A percentile compares a stretch with the other conserved stretches of the same genome.
Conservation (phyloP, 2,113 vertebrate species). For the Amblyornis subalaris region DNA sequence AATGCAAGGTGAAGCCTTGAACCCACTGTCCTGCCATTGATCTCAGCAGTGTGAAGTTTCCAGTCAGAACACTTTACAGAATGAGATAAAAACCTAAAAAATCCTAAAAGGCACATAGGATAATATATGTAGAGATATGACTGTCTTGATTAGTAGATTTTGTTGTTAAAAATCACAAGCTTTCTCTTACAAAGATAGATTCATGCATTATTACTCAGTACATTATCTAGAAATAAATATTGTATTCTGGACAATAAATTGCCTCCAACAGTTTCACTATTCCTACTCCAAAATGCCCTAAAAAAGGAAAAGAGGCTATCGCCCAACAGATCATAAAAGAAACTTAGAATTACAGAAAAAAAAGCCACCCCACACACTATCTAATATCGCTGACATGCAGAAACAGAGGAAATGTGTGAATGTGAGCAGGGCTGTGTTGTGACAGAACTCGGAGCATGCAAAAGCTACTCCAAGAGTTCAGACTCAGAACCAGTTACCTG, state of each 20-base stretch:
- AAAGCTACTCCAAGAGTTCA: background rate
- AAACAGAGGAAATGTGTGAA: background rate
- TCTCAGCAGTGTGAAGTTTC: background rate
- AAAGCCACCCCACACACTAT: background rate
- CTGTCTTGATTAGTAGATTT: background rate
- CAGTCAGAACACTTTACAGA: background rate
- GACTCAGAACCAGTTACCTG: background rate
- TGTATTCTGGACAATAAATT: background rate
- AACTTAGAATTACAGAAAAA: background rate
- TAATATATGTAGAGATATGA: background rate
- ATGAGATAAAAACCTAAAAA: background rate
- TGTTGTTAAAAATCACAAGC: background rate
- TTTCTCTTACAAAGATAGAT: background rate
- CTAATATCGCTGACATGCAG: background rate
- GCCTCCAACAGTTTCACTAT: background rate
- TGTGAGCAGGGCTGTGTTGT: background rate
- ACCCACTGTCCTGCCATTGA: background rate
- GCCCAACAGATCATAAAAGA: background rate
- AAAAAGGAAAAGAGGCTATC: background rate
- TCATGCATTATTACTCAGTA: background rate
- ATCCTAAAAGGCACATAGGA: background rate
- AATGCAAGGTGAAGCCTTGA: background rate
- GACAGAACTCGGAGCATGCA: background rate
- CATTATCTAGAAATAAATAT: background rate
- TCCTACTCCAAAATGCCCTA: background rate